Evolutionary conservation across 2,113 vertebrate species (phyloP).

Genomic region (Bolborhynchus lineola): DNA sequence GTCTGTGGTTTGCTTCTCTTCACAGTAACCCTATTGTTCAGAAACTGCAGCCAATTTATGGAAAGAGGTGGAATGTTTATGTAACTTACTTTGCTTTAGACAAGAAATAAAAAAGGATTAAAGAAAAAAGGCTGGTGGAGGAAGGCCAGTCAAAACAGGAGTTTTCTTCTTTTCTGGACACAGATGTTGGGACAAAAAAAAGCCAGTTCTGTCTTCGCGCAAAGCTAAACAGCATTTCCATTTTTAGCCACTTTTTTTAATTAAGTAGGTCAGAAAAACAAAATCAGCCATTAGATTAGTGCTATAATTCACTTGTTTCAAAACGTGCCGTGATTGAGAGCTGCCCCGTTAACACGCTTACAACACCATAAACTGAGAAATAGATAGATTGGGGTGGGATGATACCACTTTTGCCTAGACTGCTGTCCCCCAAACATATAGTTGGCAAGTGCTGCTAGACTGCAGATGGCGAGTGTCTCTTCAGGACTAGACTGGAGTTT

Average conservation of each 20-base stretch:
- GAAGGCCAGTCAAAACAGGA: constrained; percentile 81
- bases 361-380: constrained; percentile 52
- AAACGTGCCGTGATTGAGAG: constrained; percentile 34
- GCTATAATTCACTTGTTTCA: constrained; percentile 57
- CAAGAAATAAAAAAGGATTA: constrained; percentile 61
- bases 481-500: constrained; percentile 50
- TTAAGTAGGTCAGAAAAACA: constrained; percentile 78
- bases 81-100: constrained; percentile 82
- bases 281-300: constrained; percentile 49
- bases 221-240: constrained; percentile 67
- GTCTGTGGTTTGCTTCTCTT: constrained; percentile 76
- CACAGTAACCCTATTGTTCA: constrained; percentile 86
- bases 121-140: constrained; percentile 67
- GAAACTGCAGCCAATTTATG: constrained; percentile 80
- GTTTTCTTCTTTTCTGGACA: constrained; percentile 85
- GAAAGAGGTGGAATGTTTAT: constrained; percentile 85
- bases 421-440: constrained; percentile 63
- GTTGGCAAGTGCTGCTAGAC: constrained; percentile 69
- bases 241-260: constrained; percentile 75
- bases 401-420: constrained; percentile 60
- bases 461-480: constrained; percentile 74
- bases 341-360: constrained; percentile 50
- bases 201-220: constrained; percentile 59
- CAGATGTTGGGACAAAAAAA: constrained; percentile 75
- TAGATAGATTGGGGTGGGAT: constrained; percentile 48